These are phyloP conservation scores for Drepana falcataria DNA, from an alignment of 2,888 invertebrate species.

Conservation along the genomic window DNA sequence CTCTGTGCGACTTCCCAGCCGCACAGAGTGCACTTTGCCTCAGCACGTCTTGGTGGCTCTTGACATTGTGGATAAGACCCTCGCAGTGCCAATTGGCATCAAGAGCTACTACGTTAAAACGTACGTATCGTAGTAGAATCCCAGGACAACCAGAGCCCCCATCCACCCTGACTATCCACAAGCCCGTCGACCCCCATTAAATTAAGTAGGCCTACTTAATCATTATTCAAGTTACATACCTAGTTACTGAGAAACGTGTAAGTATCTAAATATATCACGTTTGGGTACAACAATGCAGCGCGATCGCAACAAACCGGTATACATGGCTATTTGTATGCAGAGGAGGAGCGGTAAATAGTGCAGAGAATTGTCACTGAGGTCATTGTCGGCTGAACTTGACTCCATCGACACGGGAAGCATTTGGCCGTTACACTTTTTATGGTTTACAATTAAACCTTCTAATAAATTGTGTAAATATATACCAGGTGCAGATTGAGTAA, in stretches of 20 bases:
- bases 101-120: too few species aligned
- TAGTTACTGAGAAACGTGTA: background rate
- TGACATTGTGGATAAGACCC: too few species aligned
- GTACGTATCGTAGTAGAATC: too few species aligned
- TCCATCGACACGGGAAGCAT: conserved; percentile 11
- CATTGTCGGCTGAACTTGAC: conserved; percentile 26
- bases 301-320: conserved; percentile 1
- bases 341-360: conserved; percentile 14
- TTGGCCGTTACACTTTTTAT: background rate
- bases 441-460: conserved; percentile 1
- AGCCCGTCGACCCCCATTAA: background rate
- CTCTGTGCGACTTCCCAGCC: too few species aligned
- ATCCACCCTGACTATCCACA: too few species aligned
- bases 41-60: too few species aligned
- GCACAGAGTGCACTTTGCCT: too few species aligned
- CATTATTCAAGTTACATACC: background rate
- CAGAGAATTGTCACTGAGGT: conserved; percentile 20
- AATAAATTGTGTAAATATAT: background rate
- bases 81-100: too few species aligned
- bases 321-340: conserved; percentile 21
- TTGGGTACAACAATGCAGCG: background rate
- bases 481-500: too few species aligned
- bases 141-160: too few species aligned
- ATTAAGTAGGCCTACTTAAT: background rate
- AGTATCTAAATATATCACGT: background rate